These are phyloP conservation scores for Lithophane semibrunnea DNA, from an alignment of 2,888 invertebrate species.

Conservation along the genomic window DNA sequence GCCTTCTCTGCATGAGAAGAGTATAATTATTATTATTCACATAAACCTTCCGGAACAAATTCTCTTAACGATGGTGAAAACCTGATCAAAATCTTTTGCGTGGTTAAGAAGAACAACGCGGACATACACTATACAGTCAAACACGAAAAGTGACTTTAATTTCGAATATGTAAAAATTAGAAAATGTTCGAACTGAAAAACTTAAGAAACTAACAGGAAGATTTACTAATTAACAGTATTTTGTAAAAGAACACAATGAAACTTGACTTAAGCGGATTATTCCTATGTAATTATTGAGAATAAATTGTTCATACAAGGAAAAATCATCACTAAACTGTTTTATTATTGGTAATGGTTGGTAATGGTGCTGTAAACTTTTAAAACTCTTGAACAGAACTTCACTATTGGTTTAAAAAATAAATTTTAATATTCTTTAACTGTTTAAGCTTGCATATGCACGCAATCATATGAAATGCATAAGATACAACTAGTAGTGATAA, in stretches of 20 bases:
- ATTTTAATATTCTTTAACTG: too few species aligned
- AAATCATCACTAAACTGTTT: constrained; percentile 44
- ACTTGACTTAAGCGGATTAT: constrained; percentile 32
- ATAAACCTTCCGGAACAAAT: too few species aligned
- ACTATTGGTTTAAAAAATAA: neutral
- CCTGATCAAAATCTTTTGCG: too few species aligned
- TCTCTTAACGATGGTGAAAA: too few species aligned
- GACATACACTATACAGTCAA: too few species aligned
- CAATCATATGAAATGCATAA: constrained; percentile 1
- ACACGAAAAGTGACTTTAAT: too few species aligned
- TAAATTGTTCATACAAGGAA: constrained; percentile 55
- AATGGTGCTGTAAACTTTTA: constrained; percentile 10
- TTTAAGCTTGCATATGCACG: neutral
- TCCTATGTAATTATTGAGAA: constrained; percentile 40
- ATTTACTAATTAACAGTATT: constrained; percentile 19
- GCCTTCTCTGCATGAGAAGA: neutral
- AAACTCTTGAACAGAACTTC: constrained; percentile 3
- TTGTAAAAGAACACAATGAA: constrained; percentile 23
- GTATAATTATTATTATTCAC: neutral
- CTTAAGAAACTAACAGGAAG: constrained; percentile 1
- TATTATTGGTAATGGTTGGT: constrained; percentile 26
- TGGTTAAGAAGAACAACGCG: too few species aligned
- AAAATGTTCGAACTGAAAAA: neutral
- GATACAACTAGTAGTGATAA: constrained; percentile 11
- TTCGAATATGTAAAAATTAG: too few species aligned